Evolutionary conservation across 2,797 vertebrate species (phyloP), one percentile per base, ranked within the genome.

Genomic region (Premnoplex brunnescens): DNA sequence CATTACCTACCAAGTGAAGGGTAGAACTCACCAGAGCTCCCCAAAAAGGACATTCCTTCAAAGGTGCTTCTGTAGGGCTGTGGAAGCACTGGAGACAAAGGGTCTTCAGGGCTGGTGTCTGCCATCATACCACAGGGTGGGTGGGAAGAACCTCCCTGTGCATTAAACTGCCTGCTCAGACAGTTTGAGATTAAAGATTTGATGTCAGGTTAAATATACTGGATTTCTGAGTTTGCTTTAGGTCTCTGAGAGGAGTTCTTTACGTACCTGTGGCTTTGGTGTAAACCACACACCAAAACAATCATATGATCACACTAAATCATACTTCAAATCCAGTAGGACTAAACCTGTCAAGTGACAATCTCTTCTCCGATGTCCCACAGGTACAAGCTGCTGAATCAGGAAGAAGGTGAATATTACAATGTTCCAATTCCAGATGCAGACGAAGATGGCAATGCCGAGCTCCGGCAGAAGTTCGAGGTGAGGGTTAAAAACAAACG

Each of bases 351-450:
- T 11, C 4, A 44, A 52, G 28, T 76, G 41, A 34, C 12, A 3
- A 3, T 16, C 37, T 51, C 41, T 37, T 7, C 75, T 46, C 6
- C 4, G 93, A 58, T 73, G 16, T 52, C 63, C 68, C 60, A 17
- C 95, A 99, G 99, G 99, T 99, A 99, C 97, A 99, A 99, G 93
- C 68, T 99, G 97, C 98, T 99, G 87, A 99, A 99, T 96, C 98
- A 99, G 89, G 99, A 99, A 89, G 99, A 99, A 96, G 99, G 99
- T 1, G 99, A 99, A 96, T 99, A 99, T 96, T 99, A 99, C 95
- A 99, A 99, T 0, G 99, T 99, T 17, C 99, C 99, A 78, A 99
- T 99, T 95, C 99, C 99, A 2, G 99, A 99, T 88, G 98, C 98
- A 44, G 99, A 98, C 4, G 99, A 99, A 9, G 99, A 99, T 66